Evolutionary conservation across 2,888 invertebrate genomes (phyloP).

Genomic region (Polydrusus pterygomalis): DNA sequence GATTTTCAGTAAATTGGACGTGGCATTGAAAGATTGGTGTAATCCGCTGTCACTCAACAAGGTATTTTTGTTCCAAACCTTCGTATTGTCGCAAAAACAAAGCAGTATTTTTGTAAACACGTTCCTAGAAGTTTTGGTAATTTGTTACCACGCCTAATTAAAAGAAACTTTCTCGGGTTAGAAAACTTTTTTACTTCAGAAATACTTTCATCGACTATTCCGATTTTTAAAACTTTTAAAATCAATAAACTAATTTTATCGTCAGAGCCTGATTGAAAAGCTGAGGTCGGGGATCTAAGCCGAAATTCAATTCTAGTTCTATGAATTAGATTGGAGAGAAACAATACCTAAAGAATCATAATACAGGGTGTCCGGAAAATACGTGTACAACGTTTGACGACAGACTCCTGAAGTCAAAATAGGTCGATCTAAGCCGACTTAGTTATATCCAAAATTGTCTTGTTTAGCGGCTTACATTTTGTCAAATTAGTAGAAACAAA

Average conservation of each 20-base stretch:
- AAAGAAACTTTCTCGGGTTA: conserved; percentile 33
- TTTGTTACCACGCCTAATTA: conserved; percentile 34
- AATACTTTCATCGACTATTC: conserved; percentile 33
- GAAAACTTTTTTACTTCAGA: conserved; percentile 26
- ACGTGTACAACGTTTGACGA: no score
- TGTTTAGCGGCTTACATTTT: no score
- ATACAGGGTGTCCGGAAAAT: no score
- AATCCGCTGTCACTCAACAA: conserved; percentile 20
- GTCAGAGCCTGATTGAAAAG: conserved; percentile 14
- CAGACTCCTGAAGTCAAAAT: no score
- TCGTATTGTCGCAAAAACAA: conserved; percentile 31
- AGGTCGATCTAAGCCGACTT: no score
- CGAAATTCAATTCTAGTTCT: no score
- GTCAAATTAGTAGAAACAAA: no score
- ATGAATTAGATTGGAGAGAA: no score
- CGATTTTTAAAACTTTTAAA: conserved; percentile 26
- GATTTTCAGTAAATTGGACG: conserved; percentile 23
- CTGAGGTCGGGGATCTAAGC: neutral
- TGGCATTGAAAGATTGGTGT: conserved; percentile 15
- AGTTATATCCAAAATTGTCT: no score
- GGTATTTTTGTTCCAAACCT: conserved; percentile 28
- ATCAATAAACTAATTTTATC: conserved; percentile 30
- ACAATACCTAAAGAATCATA: no score
- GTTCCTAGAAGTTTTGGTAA: conserved; percentile 16
- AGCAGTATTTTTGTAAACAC: conserved; percentile 25